Base-by-base conservation (phyloP, 2,113 vertebrate genomes). In the Microcebus tavaratra region DNA sequence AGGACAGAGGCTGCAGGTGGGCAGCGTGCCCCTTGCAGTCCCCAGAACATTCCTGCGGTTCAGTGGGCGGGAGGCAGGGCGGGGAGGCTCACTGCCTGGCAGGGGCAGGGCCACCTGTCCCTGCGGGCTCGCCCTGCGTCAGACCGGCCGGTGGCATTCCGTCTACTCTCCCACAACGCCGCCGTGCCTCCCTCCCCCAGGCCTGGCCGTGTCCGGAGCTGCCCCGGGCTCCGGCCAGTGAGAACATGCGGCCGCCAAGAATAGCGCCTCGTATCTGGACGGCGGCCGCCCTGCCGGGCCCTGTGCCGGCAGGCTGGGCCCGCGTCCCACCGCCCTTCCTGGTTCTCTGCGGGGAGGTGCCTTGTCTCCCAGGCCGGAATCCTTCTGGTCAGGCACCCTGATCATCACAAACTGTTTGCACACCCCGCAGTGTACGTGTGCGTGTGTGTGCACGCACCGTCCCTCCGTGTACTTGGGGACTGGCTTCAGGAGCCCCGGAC, bases 221-320 rank as follows among this genome's bases (percentile, higher is more conserved):
- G 93, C 55, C 50, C 84, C 0, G 10, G 34, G 34, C 21, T 36
- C 87, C 11, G 36, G 94, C 23, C 50, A 29, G 53, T 0, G 11
- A 2, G 79, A 67, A 67, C 59, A 20, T 3, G 1, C 10, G 18
- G 39, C 45, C 25, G 3, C 94, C 34, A 50, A 14, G 63, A 18
- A 79, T n/a, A 85, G 57, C 5, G 7, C 5, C 34, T 92, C 3
- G 1, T 4, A 4, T 61, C 50, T 27, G 34, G 36, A 27, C 4
- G 5, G 39, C 1, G 0, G 65, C 67, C 6, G 3, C 53, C 70
- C 48, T 36, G 8, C 75, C 17, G 23, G 76, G 59, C 21, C 76
- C 76, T 50, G 8, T 3, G 6, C 0, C 0, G 53, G 20, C 0
- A 0, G 45, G 23, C 48, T 10, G 18, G 78, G 45, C 53, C 14